Percentiles rank a stretch among this genome's conserved stretches.
Evolutionary conservation across 2,797 vertebrate genomes (phyloP).

Genomic region (Novumbra hubbsi): DNA sequence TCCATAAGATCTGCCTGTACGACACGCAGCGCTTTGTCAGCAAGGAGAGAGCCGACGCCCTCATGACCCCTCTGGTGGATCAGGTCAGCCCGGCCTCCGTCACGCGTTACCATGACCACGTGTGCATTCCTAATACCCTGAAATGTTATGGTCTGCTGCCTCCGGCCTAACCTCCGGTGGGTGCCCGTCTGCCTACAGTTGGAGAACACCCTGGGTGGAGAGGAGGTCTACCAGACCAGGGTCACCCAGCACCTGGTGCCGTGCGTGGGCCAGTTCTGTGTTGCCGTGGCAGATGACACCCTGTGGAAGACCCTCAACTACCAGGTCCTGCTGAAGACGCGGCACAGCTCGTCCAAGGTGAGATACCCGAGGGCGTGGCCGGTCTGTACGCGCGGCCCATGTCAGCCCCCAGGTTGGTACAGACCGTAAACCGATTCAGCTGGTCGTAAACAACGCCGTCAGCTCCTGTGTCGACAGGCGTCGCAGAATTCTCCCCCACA

Average conservation of each 20-base stretch:
- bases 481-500: neutral
- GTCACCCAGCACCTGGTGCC: conserved; percentile 81
- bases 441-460: neutral
- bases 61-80: conserved; percentile 86
- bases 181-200: conserved; percentile 68
- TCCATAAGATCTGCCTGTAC: conserved; percentile 92
- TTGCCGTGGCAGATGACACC: conserved; percentile 86
- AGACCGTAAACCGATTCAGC: neutral
- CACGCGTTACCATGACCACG: neutral
- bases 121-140: neutral
- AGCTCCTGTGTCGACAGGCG: neutral
- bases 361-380: conserved; percentile 6
- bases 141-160: neutral
- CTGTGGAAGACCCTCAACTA: conserved; percentile 95
- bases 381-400: neutral
- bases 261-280: conserved; percentile 88
- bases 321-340: conserved; percentile 89
- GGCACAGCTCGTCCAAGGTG: conserved; percentile 84
- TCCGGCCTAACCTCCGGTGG: too few relatives aligned
- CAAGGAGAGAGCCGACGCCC: conserved; percentile 83
- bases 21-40: conserved; percentile 90
- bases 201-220: conserved; percentile 86
- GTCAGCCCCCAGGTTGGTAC: neutral
- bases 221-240: conserved; percentile 77
- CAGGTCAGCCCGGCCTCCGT: conserved; percentile 76